Conservation (phyloP, 2,797 vertebrate species). For the Myotis myotis region DNA sequence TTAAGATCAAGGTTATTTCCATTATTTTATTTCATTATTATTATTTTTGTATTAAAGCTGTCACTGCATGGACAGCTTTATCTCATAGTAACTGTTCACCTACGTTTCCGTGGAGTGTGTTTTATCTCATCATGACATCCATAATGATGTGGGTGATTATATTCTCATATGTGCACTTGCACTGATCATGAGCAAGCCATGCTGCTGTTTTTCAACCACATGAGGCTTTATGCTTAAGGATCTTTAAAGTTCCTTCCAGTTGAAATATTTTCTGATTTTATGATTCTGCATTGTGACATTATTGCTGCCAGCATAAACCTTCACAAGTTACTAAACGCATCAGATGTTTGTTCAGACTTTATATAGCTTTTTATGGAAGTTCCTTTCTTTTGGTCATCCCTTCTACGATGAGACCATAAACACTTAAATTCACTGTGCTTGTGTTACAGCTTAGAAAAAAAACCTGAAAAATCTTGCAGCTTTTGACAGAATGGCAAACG, state of each 20-base stretch:
- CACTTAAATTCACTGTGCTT: not conserved
- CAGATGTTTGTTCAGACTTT: not conserved
- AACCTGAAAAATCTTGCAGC: not conserved
- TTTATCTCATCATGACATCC: not conserved
- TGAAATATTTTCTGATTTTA: not conserved
- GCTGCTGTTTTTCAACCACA: not conserved
- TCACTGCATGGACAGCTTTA: not conserved
- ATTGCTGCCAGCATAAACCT: not conserved
- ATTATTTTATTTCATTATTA: not conserved
- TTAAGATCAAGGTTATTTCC: not conserved
- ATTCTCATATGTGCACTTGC: not conserved
- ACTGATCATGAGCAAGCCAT: not conserved
- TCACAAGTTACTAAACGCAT: not conserved
- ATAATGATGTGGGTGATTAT: not conserved
- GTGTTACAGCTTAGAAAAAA: not conserved
- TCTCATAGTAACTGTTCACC: not conserved
- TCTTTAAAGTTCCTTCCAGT: not conserved
- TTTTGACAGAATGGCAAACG: conserved; percentile 17
- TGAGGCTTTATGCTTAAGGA: not conserved
- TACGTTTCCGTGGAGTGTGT: not conserved
- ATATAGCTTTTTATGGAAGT: not conserved
- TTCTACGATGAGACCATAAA: not conserved
- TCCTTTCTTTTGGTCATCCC: not conserved
- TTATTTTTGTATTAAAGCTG: no score
- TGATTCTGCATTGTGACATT: not conserved